A percentile compares a stretch with the other conserved stretches of the same genome.
phyloP scores from a whole-genome alignment of 64 coral and sea anemone genomes.

The Stichodactyla mertensii region DNA sequence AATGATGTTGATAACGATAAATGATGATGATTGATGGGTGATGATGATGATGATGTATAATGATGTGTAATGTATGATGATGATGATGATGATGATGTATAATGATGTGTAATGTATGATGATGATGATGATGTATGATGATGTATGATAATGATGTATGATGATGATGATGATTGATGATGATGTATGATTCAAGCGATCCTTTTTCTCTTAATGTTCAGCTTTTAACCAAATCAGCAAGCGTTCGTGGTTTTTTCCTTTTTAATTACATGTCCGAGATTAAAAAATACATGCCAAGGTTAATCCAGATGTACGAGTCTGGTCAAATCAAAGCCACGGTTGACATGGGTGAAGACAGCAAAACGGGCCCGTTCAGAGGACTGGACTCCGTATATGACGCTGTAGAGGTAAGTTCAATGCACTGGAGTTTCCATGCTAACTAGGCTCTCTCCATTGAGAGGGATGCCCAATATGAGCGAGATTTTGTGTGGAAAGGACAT shows the following conservation, averaged over 20 bases:
- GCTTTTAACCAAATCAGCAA: constrained; percentile 70
- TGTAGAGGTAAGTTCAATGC: constrained; percentile 46
- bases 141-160: neutral
- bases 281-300: constrained; percentile 41
- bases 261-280: constrained; percentile 59
- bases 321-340: constrained; percentile 57
- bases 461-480: too few species aligned
- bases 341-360: constrained; percentile 44
- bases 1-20: neutral
- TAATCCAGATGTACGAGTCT: constrained; percentile 55
- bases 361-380: constrained; percentile 58
- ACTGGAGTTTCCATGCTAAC: too few species aligned
- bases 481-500: too few species aligned
- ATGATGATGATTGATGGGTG: neutral
- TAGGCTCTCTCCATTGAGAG: too few species aligned
- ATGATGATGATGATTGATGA: neutral
- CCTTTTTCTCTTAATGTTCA: neutral
- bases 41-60: too few species aligned
- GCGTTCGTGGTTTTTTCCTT: constrained; percentile 69
- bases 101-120: too few species aligned
- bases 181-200: neutral
- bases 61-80: too few species aligned
- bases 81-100: neutral
- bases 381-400: constrained; percentile 60
- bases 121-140: neutral